Conservation (phyloP, 2,113 vertebrate species). For the Rousettus leschenaultii region DNA sequence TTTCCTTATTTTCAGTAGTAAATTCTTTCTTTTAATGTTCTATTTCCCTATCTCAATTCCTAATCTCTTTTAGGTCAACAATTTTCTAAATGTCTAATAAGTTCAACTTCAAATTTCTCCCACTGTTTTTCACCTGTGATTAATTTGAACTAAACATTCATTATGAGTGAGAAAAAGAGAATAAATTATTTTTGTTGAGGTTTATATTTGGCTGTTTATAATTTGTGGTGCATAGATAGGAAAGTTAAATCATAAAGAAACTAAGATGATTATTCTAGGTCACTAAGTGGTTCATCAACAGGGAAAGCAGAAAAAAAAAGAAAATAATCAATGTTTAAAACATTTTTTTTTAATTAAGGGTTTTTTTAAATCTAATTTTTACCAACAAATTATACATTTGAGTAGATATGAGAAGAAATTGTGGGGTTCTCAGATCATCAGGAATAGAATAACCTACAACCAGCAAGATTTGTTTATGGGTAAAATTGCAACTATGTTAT, state of each 20-base stretch:
- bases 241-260: slow-evolving; percentile 32
- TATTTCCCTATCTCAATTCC: neutral
- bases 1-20: slow-evolving; percentile 36
- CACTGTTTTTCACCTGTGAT: neutral
- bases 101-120: neutral
- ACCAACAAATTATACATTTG: neutral
- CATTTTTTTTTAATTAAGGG: neutral
- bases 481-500: slow-evolving; percentile 32
- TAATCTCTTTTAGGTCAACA: neutral
- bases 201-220: neutral
- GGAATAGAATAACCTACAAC: neutral
- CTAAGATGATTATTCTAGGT: neutral
- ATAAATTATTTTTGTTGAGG: neutral
- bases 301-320: neutral
- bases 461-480: neutral
- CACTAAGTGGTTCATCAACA: neutral
- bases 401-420: neutral
- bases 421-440: neutral
- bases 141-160: neutral
- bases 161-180: neutral
- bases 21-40: slow-evolving; percentile 35
- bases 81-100: neutral
- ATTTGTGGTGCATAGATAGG: neutral
- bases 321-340: neutral
- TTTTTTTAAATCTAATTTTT: neutral